Evolutionary conservation across 2,888 invertebrate genomes (phyloP).

Genomic region (Pasiphila rectangulata): DNA sequence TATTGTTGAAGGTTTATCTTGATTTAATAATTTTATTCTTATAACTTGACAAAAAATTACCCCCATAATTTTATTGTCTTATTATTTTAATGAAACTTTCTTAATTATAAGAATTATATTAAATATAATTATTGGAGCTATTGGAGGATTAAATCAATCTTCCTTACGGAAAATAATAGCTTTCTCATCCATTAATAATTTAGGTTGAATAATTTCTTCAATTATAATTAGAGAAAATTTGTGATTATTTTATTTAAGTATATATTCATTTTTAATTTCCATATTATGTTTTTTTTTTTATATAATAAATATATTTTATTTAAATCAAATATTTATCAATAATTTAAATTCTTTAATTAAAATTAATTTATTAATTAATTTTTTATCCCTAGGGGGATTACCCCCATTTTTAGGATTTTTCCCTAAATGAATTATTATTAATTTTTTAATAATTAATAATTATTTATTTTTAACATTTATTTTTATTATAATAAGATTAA

Average conservation of each 20-base stretch:
- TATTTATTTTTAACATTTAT: constrained; percentile 66
- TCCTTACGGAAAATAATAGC: too few species aligned
- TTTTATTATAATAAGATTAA: constrained; percentile 76
- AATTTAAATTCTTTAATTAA: constrained; percentile 58
- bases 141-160: too few species aligned
- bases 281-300: constrained; percentile 71
- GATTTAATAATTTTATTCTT: constrained; percentile 79
- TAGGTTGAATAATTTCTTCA: too few species aligned
- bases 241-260: too few species aligned
- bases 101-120: constrained; percentile 62
- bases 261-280: constrained; percentile 63
- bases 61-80: constrained; percentile 78
- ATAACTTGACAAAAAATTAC: constrained; percentile 85
- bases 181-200: too few species aligned
- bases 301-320: constrained; percentile 68
- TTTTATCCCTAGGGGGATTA: too few species aligned
- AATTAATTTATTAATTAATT: too few species aligned
- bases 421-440: too few species aligned
- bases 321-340: constrained; percentile 75
- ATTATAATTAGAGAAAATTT: constrained; percentile 69
- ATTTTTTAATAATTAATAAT: too few species aligned
- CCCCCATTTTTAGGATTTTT: too few species aligned
- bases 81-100: constrained; percentile 65
- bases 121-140: too few species aligned
- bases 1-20: constrained; percentile 80